Percentiles rank a stretch among this genome's conserved stretches.
phyloP scores from a whole-genome alignment of 2,888 invertebrate genomes.

The Dorcus parallelipipedus region DNA sequence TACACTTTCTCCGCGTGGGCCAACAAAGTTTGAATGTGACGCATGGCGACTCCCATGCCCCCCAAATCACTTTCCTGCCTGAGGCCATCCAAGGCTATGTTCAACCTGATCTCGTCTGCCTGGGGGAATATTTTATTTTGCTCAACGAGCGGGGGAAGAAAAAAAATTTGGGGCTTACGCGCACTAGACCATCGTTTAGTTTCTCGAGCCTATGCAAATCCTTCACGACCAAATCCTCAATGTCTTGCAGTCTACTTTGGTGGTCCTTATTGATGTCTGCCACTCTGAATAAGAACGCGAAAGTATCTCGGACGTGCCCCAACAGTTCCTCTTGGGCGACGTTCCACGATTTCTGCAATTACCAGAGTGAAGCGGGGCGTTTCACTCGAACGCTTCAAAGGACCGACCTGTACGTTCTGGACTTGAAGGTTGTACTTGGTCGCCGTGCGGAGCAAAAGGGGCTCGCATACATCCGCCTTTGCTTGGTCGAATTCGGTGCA shows the following conservation, averaged over 20 bases:
- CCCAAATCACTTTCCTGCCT: slow-evolving; percentile 10
- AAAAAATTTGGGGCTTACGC: background rate
- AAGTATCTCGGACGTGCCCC: slow-evolving; percentile 1
- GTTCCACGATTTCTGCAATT: slow-evolving; percentile 7
- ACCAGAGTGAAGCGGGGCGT: background rate
- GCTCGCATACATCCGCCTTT: slow-evolving; percentile 13
- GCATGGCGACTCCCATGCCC: background rate
- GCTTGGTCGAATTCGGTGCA: slow-evolving; percentile 3
- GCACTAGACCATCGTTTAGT: background rate
- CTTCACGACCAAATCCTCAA: slow-evolving; percentile 5
- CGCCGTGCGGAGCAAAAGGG: slow-evolving; percentile 1
- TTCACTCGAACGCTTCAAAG: background rate
- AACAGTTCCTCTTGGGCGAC: slow-evolving; percentile 1
- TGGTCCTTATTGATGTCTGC: slow-evolving; percentile 10
- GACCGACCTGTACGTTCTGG: background rate
- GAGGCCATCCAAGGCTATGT: slow-evolving; percentile 8
- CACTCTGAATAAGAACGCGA: slow-evolving; percentile 5
- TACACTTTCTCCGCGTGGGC: slow-evolving; percentile 8
- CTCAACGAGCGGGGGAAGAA: background rate
- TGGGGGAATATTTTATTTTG: background rate
- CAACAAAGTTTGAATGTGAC: background rate
- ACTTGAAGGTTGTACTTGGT: background rate
- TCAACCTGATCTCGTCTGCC: slow-evolving; percentile 10
- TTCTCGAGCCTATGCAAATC: slow-evolving; percentile 4
- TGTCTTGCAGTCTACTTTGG: slow-evolving; percentile 5